Percentiles rank a stretch among this genome's conserved stretches.
These are phyloP conservation scores for Encarsia formosa DNA, from an alignment of 2,888 invertebrate species.

Conservation along the genomic window DNA sequence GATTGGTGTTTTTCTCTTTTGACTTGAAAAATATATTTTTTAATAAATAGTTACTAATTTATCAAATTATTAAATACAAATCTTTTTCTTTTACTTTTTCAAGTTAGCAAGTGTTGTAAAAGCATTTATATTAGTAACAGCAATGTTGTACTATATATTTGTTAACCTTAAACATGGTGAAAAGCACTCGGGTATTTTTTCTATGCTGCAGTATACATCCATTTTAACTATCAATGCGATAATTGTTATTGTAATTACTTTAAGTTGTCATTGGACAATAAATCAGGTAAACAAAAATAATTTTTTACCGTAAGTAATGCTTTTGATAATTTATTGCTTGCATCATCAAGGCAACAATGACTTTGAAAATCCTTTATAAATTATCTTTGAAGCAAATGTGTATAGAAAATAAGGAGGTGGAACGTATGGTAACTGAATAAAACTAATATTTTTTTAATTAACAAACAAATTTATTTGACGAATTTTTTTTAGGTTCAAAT, in stretches of 20 bases:
- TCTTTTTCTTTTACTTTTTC: background rate
- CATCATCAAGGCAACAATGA: constrained; percentile 4
- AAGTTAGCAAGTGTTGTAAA: constrained; percentile 10
- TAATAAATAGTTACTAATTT: background rate
- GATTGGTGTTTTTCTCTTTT: too few relatives aligned
- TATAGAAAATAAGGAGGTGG: background rate
- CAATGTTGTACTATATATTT: constrained; percentile 12
- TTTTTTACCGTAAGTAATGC: too few relatives aligned
- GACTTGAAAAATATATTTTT: background rate
- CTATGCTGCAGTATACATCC: background rate
- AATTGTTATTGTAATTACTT: constrained; percentile 5
- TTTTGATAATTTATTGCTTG: too few relatives aligned
- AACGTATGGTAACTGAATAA: constrained; percentile 1
- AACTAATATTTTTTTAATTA: background rate
- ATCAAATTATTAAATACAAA: background rate
- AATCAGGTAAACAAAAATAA: background rate
- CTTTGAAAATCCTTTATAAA: constrained; percentile 10
- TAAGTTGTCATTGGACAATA: constrained; percentile 18
- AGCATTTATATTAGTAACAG: constrained; percentile 7
- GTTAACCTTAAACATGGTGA: background rate
- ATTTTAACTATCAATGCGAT: background rate
- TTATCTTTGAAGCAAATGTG: constrained; percentile 5
- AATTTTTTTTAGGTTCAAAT: constrained; percentile 9
- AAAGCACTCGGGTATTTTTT: background rate
- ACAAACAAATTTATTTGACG: background rate